Evolutionary conservation across 2,113 vertebrate species (phyloP).

Genomic region (Himantopus leucocephalus): DNA sequence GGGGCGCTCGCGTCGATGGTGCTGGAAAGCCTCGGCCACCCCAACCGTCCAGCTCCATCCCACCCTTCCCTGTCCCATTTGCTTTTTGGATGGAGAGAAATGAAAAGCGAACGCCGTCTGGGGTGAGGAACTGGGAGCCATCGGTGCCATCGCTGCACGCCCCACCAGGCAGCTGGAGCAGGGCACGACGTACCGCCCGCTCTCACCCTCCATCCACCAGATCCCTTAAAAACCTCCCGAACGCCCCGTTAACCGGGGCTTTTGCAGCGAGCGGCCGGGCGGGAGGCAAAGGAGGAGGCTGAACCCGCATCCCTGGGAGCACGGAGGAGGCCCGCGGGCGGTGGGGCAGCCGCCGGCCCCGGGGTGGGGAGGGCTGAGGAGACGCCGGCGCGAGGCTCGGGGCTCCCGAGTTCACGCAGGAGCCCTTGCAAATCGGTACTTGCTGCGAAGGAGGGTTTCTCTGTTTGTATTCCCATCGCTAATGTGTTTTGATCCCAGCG

Average conservation of each 20-base stretch:
- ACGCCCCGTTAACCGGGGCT: rapidly evolving
- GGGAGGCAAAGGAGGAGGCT: not conserved
- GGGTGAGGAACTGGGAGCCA: not conserved
- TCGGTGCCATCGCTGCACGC: rapidly evolving
- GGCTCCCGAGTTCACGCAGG: not conserved
- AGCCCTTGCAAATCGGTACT: not conserved
- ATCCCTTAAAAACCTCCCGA: not conserved
- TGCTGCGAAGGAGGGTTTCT: not conserved
- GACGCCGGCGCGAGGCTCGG: not conserved
- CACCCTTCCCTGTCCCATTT: not conserved
- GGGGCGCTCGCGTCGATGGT: not conserved
- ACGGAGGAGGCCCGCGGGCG: rapidly evolving
- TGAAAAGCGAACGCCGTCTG: rapidly evolving
- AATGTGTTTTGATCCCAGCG: not conserved
- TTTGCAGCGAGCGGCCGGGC: rapidly evolving
- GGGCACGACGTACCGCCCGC: rapidly evolving
- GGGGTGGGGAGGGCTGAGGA: not conserved
- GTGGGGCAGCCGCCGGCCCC: not conserved
- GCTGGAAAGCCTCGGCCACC: rapidly evolving
- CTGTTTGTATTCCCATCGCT: not conserved
- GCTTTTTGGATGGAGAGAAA: not conserved
- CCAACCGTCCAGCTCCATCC: rapidly evolving
- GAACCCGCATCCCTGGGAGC: rapidly evolving
- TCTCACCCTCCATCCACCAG: not conserved
- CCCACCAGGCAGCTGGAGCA: not conserved